These are phyloP conservation scores for Magallana angulata DNA, from an alignment of 1,140 invertebrate genomes.

Conservation along the genomic window DNA sequence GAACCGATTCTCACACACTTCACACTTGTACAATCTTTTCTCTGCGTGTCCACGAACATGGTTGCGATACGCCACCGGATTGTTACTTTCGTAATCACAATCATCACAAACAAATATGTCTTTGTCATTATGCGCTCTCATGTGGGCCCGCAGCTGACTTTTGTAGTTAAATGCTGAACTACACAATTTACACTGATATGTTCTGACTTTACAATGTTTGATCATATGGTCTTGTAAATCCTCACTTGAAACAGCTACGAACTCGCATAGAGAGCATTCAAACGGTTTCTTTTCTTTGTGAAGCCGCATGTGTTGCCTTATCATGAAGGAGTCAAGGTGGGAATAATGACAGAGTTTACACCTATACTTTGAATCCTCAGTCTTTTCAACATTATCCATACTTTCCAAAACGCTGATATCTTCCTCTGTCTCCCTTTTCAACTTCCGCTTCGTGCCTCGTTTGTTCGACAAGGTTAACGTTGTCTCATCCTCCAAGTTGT, in stretches of 20 bases:
- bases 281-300: conserved; percentile 76
- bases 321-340: conserved; percentile 66
- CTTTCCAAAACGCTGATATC: conserved; percentile 61
- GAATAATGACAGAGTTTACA: conserved; percentile 78
- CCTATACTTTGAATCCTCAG: conserved; percentile 70
- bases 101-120: conserved; percentile 74
- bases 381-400: conserved; percentile 73
- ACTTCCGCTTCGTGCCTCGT: conserved; percentile 55
- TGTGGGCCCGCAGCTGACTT: conserved; percentile 78
- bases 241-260: conserved; percentile 73
- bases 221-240: conserved; percentile 77
- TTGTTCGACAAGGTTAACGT: conserved; percentile 52
- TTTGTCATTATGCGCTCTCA: conserved; percentile 75
- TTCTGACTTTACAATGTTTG: conserved; percentile 77
- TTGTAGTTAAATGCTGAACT: conserved; percentile 76
- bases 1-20: conserved; percentile 68
- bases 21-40: conserved; percentile 64
- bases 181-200: conserved; percentile 77
- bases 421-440: conserved; percentile 61
- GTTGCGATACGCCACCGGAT: conserved; percentile 66
- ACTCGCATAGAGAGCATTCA: conserved; percentile 77
- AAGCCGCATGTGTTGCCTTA: conserved; percentile 76
- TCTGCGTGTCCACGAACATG: conserved; percentile 70
- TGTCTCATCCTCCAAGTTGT: conserved; percentile 36
- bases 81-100: conserved; percentile 74